These are phyloP conservation scores for Synodontis membranacea DNA, from an alignment of 2,113 vertebrate genomes.

Conservation along the genomic window DNA sequence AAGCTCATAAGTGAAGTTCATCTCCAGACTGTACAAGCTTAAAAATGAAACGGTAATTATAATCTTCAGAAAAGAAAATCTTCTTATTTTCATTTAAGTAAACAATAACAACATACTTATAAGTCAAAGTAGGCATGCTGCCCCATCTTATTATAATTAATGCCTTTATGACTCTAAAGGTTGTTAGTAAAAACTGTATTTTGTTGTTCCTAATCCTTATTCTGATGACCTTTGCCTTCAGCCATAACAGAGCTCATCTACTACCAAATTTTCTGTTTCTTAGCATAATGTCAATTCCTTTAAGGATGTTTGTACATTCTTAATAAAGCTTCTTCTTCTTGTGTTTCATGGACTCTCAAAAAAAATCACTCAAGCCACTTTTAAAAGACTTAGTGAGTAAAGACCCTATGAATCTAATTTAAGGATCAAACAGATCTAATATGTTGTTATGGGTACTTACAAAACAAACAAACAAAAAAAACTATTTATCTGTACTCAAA, in stretches of 20 bases:
- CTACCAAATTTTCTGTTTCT: not conserved
- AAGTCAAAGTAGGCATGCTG: not conserved
- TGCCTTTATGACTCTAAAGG: not conserved
- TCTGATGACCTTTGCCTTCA: not conserved
- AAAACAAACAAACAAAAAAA: not conserved
- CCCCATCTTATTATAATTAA: not conserved
- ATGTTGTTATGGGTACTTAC: not conserved
- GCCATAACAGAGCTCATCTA: not conserved
- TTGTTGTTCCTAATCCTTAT: not conserved
- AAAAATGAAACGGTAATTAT: not conserved
- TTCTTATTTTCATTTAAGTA: too few species aligned
- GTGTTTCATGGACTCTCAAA: not conserved
- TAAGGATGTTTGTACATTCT: not conserved
- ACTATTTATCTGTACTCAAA: not conserved
- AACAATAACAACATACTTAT: not conserved
- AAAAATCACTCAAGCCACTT: not conserved
- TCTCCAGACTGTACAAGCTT: slow-evolving; percentile 5
- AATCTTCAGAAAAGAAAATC: not conserved
- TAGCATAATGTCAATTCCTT: not conserved
- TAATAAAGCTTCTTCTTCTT: not conserved
- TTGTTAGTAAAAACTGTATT: too few species aligned
- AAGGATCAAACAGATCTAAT: not conserved
- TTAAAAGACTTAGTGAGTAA: not conserved
- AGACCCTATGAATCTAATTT: not conserved
- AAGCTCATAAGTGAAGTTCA: slow-evolving; percentile 33